A percentile compares a stretch with the other conserved stretches of the same genome.
These are phyloP conservation scores for Ormyrus rosae DNA, from an alignment of 2,888 invertebrate species.

Conservation along the genomic window DNA sequence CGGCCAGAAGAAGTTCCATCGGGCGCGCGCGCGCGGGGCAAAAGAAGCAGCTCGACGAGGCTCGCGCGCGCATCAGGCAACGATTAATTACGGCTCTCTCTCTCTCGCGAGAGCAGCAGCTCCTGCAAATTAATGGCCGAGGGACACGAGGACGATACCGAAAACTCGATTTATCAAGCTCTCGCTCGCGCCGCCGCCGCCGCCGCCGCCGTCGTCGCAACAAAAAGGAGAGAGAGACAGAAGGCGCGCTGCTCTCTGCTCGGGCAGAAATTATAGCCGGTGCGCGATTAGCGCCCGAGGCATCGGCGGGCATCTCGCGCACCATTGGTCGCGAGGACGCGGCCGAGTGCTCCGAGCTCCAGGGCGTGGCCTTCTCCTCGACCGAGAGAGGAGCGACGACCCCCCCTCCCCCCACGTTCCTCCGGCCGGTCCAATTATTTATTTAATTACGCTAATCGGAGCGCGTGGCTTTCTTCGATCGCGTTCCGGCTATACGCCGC, in stretches of 20 bases:
- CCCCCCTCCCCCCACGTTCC: conserved; percentile 19
- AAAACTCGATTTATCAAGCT: conserved; percentile 55
- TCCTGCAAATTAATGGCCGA: conserved; percentile 56
- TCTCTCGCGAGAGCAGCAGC: conserved; percentile 31
- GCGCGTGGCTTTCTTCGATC: too few relatives aligned
- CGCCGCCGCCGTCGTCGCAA: too few relatives aligned
- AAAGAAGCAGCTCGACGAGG: conserved; percentile 46
- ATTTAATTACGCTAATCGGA: conserved; percentile 74
- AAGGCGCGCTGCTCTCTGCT: too few relatives aligned
- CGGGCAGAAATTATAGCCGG: conserved; percentile 16
- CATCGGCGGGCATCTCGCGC: conserved; percentile 55
- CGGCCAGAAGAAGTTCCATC: not conserved
- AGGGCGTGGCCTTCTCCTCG: conserved; percentile 67
- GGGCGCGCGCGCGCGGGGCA: not conserved
- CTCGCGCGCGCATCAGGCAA: conserved; percentile 1
- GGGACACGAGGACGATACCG: conserved; percentile 54
- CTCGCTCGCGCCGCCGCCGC: not conserved
- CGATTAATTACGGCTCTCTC: conserved; percentile 52
- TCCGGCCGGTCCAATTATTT: conserved; percentile 71
- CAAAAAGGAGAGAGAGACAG: too few relatives aligned
- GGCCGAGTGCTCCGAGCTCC: conserved; percentile 58
- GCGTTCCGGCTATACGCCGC: not conserved
- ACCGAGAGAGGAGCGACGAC: too few relatives aligned
- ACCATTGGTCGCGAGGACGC: conserved; percentile 65
- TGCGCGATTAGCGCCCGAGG: conserved; percentile 30